phyloP scores from a whole-genome alignment of 1,140 invertebrate genomes.

The Coptotermes formosanus region DNA sequence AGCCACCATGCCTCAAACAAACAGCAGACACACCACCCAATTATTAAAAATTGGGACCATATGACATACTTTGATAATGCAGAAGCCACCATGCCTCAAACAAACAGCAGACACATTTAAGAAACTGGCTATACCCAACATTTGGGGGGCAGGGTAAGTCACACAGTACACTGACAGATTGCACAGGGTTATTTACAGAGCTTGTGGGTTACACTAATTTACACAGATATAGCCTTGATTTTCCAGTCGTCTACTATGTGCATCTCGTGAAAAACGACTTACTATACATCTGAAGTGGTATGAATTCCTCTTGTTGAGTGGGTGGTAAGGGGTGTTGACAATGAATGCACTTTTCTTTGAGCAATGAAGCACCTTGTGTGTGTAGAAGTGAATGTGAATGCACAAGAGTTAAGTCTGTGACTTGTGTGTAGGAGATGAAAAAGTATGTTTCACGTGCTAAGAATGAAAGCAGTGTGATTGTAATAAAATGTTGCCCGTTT shows the following conservation, averaged over 20 bases:
- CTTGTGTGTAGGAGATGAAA: neutral
- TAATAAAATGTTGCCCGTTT: neutral
- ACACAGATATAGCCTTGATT: neutral
- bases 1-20: no score
- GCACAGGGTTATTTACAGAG: neutral
- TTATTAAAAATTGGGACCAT: no score
- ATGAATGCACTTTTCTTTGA: slow-evolving; percentile 13
- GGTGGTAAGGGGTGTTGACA: slow-evolving; percentile 4
- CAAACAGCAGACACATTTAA: neutral
- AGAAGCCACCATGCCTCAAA: neutral
- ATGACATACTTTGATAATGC: neutral
- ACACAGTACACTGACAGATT: neutral
- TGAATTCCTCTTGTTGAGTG: neutral
- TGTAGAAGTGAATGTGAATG: neutral
- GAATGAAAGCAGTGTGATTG: neutral
- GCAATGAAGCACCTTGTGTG: slow-evolving; percentile 10
- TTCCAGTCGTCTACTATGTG: neutral
- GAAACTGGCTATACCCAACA: neutral
- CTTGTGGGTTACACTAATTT: neutral
- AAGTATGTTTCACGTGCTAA: neutral
- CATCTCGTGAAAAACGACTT: slow-evolving; percentile 11
- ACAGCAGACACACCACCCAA: no score
- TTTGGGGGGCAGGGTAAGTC: neutral
- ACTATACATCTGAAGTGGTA: neutral
- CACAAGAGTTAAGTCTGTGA: neutral